Conservation (phyloP, 2,888 invertebrate species). For the Patella caerulea region DNA sequence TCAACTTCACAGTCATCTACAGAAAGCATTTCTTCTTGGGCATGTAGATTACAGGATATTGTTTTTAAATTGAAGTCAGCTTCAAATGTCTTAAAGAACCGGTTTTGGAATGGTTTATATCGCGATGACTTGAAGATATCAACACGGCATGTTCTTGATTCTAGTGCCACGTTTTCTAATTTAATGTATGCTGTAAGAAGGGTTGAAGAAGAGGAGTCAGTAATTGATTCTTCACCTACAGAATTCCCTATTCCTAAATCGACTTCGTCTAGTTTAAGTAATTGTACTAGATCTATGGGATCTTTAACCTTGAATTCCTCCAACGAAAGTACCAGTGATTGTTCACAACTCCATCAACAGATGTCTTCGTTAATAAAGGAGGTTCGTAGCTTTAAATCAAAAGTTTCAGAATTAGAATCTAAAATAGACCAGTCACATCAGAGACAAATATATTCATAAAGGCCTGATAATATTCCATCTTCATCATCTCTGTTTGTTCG, state of each 20-base stretch:
- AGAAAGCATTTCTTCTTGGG: neutral
- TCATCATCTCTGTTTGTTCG: too few species aligned
- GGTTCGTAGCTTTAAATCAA: neutral
- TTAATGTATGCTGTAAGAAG: too few species aligned
- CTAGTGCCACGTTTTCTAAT: too few species aligned
- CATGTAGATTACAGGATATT: neutral
- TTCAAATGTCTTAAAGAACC: neutral
- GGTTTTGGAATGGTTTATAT: too few species aligned
- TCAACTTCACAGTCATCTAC: neutral
- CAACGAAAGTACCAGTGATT: neutral
- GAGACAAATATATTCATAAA: too few species aligned
- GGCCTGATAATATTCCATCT: too few species aligned
- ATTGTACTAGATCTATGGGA: neutral
- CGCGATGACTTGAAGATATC: too few species aligned
- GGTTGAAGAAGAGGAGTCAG: too few species aligned
- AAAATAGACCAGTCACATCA: too few species aligned
- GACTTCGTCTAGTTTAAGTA: neutral
- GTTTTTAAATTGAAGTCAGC: neutral
- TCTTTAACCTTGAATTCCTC: neutral
- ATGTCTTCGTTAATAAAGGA: neutral
- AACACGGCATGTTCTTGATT: too few species aligned
- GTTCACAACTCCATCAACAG: neutral
- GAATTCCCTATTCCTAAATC: too few species aligned
- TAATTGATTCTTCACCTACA: too few species aligned
- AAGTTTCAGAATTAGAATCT: neutral